These are phyloP conservation scores for Gambusia holbrooki DNA, from an alignment of 2,113 vertebrate genomes.

Conservation along the genomic window DNA sequence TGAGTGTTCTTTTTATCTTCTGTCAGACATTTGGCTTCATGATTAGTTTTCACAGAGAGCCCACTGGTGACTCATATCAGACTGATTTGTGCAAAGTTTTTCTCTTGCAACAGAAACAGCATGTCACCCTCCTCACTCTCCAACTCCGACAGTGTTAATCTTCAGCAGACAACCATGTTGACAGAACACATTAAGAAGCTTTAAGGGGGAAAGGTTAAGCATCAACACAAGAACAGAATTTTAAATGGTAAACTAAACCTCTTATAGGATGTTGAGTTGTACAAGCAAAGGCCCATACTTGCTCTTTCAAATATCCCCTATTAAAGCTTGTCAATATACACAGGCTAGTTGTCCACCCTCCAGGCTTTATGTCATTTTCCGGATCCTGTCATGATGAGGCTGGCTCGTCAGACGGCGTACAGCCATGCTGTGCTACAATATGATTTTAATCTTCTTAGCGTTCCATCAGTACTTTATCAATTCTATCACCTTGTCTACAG, in stretches of 20 bases:
- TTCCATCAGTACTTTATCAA: slow-evolving; percentile 74
- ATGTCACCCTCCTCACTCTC: slow-evolving; percentile 45
- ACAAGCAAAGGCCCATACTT: slow-evolving; percentile 48
- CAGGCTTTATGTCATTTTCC: slow-evolving; percentile 22
- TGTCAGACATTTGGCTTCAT: background rate
- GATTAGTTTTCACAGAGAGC: slow-evolving; percentile 10
- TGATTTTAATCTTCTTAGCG: slow-evolving; percentile 67
- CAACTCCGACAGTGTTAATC: slow-evolving; percentile 55
- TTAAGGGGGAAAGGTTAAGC: slow-evolving; percentile 63
- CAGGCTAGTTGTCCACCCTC: slow-evolving; percentile 11
- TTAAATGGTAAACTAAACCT: slow-evolving; percentile 70
- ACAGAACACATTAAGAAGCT: slow-evolving; percentile 67
- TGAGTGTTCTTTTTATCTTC: background rate
- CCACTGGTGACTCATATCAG: slow-evolving; percentile 10
- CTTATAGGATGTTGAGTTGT: slow-evolving; percentile 63
- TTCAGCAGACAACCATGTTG: slow-evolving; percentile 46
- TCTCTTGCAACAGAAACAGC: slow-evolving; percentile 34
- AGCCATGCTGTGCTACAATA: slow-evolving; percentile 28
- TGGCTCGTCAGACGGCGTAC: slow-evolving; percentile 23
- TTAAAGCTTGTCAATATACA: slow-evolving; percentile 45
- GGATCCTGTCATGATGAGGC: background rate
- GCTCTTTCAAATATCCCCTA: slow-evolving; percentile 61
- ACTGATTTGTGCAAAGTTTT: slow-evolving; percentile 38
- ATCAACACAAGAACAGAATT: slow-evolving; percentile 63
- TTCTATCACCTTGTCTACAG: slow-evolving; percentile 46